A percentile compares a stretch with the other conserved stretches of the same genome.
These are phyloP conservation scores for Rhinophrynus dorsalis DNA, from an alignment of 2,797 vertebrate species.

Conservation along the genomic window DNA sequence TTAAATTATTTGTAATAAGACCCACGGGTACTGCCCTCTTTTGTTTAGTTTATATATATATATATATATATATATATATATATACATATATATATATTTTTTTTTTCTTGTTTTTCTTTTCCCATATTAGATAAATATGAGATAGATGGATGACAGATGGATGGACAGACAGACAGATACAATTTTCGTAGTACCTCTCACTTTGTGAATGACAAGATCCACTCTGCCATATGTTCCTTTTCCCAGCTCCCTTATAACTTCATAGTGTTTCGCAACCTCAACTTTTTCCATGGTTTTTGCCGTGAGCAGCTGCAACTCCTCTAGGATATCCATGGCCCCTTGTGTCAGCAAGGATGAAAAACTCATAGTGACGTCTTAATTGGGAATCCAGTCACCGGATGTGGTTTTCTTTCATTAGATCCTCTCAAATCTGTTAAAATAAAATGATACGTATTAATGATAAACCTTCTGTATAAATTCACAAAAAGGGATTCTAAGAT, in stretches of 20 bases:
- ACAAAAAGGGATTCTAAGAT: too few relatives aligned
- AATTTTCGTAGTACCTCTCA: too few relatives aligned
- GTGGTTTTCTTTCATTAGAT: constrained; percentile 6
- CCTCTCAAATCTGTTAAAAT: neutral
- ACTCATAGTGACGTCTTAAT: constrained; percentile 56
- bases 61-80: too few relatives aligned
- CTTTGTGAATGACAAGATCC: constrained; percentile 81
- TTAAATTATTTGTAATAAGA: too few relatives aligned
- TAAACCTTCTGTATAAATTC: too few relatives aligned
- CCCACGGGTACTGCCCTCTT: too few relatives aligned
- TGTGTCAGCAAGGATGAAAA: constrained; percentile 66
- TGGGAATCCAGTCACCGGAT: neutral
- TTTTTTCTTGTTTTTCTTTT: too few relatives aligned
- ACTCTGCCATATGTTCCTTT: constrained; percentile 84
- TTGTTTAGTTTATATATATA: too few relatives aligned
- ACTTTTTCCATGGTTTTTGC: constrained; percentile 79
- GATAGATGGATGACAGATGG: too few relatives aligned
- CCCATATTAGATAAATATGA: too few relatives aligned
- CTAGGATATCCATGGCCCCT: constrained; percentile 74
- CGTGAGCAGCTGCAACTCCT: constrained; percentile 79
- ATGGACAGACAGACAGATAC: too few relatives aligned
- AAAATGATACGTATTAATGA: neutral
- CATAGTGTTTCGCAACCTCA: constrained; percentile 79
- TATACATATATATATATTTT: too few relatives aligned
- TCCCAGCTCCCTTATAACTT: constrained; percentile 79